A percentile compares a stretch with the other conserved stretches of the same genome.
Conservation (phyloP, 23 tunicate species). For the Styela clava region DNA sequence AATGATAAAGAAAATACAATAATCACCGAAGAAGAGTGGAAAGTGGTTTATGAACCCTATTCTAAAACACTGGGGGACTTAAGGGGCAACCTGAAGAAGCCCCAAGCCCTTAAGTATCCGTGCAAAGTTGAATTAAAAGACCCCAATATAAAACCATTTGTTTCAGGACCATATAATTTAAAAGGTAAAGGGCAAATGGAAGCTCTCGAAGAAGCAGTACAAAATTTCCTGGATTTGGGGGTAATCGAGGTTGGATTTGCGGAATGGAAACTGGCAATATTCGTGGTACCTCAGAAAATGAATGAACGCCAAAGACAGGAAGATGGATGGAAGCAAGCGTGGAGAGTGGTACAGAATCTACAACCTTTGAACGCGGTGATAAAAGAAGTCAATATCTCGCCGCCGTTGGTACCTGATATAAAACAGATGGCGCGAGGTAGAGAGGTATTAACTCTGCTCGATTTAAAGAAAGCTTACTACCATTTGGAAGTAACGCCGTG, state of each 20-base stretch:
- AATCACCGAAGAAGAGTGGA: conserved; percentile 4
- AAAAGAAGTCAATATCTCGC: background rate
- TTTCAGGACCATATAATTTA: background rate
- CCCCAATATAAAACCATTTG: conserved; percentile 1
- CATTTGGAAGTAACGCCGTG: background rate
- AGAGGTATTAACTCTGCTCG: background rate
- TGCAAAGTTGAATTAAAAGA: conserved; percentile 17
- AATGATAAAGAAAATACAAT: background rate
- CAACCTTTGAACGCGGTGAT: conserved; percentile 7
- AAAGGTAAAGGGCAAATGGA: background rate
- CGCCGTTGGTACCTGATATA: background rate
- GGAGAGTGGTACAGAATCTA: too few relatives aligned
- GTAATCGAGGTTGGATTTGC: conserved; percentile 2
- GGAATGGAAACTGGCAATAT: conserved; percentile 8
- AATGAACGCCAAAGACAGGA: too few relatives aligned
- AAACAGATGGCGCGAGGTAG: background rate
- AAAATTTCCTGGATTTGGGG: conserved; percentile 17
- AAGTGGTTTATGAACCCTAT: background rate
- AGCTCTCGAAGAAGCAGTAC: conserved; percentile 20
- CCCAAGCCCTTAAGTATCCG: background rate
- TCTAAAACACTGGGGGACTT: conserved; percentile 7
- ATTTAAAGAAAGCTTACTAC: background rate
- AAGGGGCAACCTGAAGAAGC: background rate
- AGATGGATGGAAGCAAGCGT: conserved; percentile 1
- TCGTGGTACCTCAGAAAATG: too few relatives aligned